These are phyloP conservation scores for Gari tellinella DNA, from an alignment of 2,888 invertebrate species.

Conservation along the genomic window DNA sequence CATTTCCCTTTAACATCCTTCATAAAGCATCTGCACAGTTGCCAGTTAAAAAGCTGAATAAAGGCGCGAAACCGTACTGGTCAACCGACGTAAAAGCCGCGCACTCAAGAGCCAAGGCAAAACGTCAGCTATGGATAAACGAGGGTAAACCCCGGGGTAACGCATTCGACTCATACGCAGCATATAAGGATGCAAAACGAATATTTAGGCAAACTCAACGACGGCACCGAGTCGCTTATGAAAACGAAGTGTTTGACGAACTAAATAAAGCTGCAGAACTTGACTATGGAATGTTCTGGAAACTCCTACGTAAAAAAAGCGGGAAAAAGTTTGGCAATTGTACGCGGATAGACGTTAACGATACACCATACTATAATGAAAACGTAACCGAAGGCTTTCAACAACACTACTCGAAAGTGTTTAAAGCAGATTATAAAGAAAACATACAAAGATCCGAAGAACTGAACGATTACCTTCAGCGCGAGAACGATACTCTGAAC, in stretches of 20 bases:
- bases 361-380: no score
- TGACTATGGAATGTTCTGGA: slow-evolving; percentile 9
- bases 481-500: no score
- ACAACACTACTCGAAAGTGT: no score
- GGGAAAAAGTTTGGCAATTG: no score
- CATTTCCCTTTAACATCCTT: no score
- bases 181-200: neutral
- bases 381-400: no score
- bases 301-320: no score
- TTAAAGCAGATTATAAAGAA: no score
- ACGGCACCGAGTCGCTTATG: neutral
- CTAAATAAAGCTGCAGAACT: slow-evolving; percentile 22
- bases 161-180: neutral
- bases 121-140: neutral
- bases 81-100: neutral
- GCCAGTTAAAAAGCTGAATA: slow-evolving; percentile 24
- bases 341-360: no score
- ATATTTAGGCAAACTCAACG: neutral
- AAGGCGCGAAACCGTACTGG: slow-evolving; percentile 28
- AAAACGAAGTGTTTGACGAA: slow-evolving; percentile 10
- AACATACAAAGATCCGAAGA: no score
- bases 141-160: neutral
- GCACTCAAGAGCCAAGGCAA: neutral
- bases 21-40: neutral
- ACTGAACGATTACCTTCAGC: no score